These are phyloP conservation scores for Girardinus metallicus DNA, from an alignment of 2,797 vertebrate genomes.

Conservation along the genomic window DNA sequence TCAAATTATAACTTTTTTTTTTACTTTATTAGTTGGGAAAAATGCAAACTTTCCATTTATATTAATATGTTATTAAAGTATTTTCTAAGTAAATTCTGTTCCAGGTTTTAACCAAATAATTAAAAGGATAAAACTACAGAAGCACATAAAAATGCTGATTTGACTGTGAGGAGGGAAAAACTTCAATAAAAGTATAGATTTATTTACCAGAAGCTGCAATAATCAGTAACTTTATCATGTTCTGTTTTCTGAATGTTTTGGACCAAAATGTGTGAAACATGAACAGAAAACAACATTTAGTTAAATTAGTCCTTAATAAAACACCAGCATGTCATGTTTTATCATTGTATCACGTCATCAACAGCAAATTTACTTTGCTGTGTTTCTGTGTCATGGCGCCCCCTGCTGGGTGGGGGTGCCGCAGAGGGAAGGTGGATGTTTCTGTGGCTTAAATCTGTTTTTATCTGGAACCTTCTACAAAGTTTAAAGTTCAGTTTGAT, in stretches of 20 bases:
- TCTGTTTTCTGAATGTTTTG: background rate
- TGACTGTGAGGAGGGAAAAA: background rate
- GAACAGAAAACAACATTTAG: background rate
- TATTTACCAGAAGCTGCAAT: background rate
- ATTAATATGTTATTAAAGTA: no score
- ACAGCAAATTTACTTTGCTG: background rate
- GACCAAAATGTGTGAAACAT: background rate
- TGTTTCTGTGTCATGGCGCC: background rate
- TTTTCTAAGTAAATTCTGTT: no score
- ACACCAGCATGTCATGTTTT: background rate
- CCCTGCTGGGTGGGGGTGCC: no score
- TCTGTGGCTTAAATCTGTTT: background rate
- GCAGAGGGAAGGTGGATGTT: background rate
- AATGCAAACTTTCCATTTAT: no score
- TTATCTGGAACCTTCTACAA: background rate
- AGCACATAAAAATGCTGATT: background rate
- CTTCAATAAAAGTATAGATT: background rate
- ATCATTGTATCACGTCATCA: background rate
- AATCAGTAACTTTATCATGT: background rate
- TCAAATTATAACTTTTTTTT: no score
- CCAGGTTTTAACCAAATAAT: no score
- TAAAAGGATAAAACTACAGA: no score
- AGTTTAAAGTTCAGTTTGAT: background rate
- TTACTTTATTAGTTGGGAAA: no score
- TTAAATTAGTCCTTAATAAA: background rate